Base-by-base conservation (phyloP, 2,113 vertebrate species). In the Oreotrochilus melanogaster region DNA sequence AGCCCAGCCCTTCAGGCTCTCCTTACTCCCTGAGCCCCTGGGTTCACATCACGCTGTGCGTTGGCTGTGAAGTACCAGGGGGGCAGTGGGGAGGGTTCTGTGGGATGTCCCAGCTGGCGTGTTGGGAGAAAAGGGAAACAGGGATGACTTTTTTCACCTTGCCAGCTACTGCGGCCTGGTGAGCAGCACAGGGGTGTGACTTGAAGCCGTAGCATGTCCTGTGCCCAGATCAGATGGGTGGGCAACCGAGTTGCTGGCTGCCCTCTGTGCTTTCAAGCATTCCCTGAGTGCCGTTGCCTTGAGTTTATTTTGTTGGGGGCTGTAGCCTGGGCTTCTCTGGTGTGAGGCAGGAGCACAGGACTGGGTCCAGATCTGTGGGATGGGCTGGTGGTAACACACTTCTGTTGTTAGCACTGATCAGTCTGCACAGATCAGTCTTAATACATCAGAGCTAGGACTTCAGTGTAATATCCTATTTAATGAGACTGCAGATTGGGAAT, bases 71-170 rank as follows among this genome's bases (percentile, higher is more conserved):
- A 28, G 56, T 50, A 9, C 10, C 3, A 7, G 0, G 35, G 5
- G 4, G 9, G 62, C 22, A 9, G 39, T 1, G 3, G 17, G 21
- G 7, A 5, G 19, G 4, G 53, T 64, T 58, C 7, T 5, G 3
- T 24, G 4, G 18, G 4, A 1, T 1, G 28, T 35, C 25, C 22
- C 5, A 1, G 23, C 23, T 28, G 54, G 10, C 1, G 6, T 7
- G 8, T 4, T 1, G 14, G 64, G 14, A 23, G n/a, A 4, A 25
- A 42, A 53, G 16, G 37, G 48, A 8, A 0, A 5, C 12, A 2
- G 47, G 4, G 23, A 9, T 1, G 19, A 21, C 24, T 11, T 54
- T 3, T 30, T 9, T 43, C 1, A 1, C 39, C 13, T 21, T 10
- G 37, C 7, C 19, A 17, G 39, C 31, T 35, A 0, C 61, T 12